A percentile compares a stretch with the other conserved stretches of the same genome.
Evolutionary conservation across 2,113 vertebrate species (phyloP).

Genomic region (Haplochromis vanheusdeni): DNA sequence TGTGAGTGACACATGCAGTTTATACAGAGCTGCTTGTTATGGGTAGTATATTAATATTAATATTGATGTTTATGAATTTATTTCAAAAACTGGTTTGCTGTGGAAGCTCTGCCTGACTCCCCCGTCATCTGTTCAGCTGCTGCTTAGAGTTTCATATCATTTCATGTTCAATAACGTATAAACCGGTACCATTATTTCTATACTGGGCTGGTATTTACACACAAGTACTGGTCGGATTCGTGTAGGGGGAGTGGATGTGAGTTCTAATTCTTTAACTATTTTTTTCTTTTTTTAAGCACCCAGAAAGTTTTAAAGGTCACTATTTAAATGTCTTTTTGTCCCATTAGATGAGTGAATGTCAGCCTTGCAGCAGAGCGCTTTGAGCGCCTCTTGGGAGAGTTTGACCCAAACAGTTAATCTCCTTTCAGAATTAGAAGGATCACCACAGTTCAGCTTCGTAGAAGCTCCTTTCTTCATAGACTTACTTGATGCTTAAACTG

Average conservation of each 20-base stretch:
- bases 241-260: rapidly evolving
- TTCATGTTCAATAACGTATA: rapidly evolving
- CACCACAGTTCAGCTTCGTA: neutral
- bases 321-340: neutral
- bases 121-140: neutral
- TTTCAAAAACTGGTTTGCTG: neutral
- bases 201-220: rapidly evolving
- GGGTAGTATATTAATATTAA: neutral
- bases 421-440: neutral
- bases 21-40: neutral
- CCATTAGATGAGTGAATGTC: neutral
- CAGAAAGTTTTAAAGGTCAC: neutral
- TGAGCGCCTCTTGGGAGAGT: neutral
- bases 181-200: rapidly evolving
- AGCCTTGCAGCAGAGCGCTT: neutral
- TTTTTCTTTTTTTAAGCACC: neutral
- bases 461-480: neutral
- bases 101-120: neutral
- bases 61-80: rapidly evolving
- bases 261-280: neutral
- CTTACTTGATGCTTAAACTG: neutral
- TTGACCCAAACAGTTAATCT: neutral
- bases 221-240: rapidly evolving
- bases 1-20: rapidly evolving
- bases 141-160: rapidly evolving